Base-by-base conservation (phyloP, 2,113 vertebrate genomes). In the Bubo bubo region DNA sequence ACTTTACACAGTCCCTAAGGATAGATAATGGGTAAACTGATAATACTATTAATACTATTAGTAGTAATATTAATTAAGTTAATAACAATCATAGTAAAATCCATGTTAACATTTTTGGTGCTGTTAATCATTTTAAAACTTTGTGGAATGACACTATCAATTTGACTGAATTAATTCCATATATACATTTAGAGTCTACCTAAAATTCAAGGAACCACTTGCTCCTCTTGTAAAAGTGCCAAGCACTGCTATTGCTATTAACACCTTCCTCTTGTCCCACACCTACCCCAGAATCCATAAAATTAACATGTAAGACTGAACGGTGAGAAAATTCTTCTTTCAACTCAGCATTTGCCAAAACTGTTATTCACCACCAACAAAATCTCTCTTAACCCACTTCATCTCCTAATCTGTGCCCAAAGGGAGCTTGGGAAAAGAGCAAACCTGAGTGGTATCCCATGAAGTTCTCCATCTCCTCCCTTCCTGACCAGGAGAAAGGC, bases 351-450 rank as follows among this genome's bases (percentile, higher is more conserved):
- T 81, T 75, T 79, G n/a, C 27, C 39, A 75, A 86, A 76, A 16
- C 12, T 10, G 1, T 20, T 75, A 39, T 39, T 45, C 9, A 21
- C 14, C 73, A 72, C 9, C 34, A 59, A 15, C 47, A 68, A 92
- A 79, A 84, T 45, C n/a, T 50, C 35, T 37, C 28, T 74, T 75
- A 79, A 50, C 11, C 8, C 52, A 30, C 7, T 73, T 72, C 0
- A 2, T 8, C 13, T 73, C 32, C 35, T 68, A 52, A 53, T 49
- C 58, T 5, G 1, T 22, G 22, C 12, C 34, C 73, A 81, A n/a
- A 11, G 12, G 14, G 18, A 86, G n/a, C 28, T 73, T 0, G 0
- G 53, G 19, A 63, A 56, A 86, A 74, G 20, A 41, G 20, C 0
- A 0, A 75, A 84, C 35, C n/a, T 47, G 15, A 87, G 39, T 18